phyloP scores from a whole-genome alignment of 2,797 vertebrate species.

The Urocyon cinereoargenteus region DNA sequence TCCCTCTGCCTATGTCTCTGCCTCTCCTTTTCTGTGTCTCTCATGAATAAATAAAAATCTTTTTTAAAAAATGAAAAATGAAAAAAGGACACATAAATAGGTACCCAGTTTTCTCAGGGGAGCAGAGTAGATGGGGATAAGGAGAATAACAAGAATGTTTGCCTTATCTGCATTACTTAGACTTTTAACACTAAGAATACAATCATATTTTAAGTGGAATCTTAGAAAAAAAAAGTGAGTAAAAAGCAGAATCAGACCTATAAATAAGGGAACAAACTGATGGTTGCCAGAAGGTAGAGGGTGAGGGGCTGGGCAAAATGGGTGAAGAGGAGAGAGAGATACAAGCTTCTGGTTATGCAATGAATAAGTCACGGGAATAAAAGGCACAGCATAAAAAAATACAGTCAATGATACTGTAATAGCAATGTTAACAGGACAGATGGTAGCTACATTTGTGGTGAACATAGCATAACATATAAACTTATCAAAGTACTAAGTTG shows the following conservation, averaged over 20 bases:
- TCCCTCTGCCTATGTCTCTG: no score
- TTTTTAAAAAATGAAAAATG: no score
- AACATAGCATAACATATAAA: background rate
- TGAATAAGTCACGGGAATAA: background rate
- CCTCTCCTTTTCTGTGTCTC: no score
- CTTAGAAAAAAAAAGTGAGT: background rate
- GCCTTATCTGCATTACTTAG: background rate
- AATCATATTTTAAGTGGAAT: background rate
- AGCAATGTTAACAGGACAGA: background rate
- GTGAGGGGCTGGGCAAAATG: background rate
- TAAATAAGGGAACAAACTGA: background rate
- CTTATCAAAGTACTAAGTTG: background rate
- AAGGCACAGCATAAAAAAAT: background rate
- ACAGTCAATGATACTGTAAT: background rate
- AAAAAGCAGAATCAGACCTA: background rate
- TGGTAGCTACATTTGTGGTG: background rate
- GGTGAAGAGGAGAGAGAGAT: background rate
- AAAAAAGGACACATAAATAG: background rate
- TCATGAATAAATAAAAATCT: no score
- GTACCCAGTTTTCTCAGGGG: background rate
- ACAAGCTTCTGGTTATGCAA: background rate
- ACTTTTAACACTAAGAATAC: constrained; percentile 44
- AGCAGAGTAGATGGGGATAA: background rate
- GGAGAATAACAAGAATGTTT: background rate
- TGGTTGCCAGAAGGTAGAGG: background rate